These are phyloP conservation scores for human (Homo sapiens) DNA, from an alignment of 2,113 vertebrate species.

Conservation along the genomic window DNA sequence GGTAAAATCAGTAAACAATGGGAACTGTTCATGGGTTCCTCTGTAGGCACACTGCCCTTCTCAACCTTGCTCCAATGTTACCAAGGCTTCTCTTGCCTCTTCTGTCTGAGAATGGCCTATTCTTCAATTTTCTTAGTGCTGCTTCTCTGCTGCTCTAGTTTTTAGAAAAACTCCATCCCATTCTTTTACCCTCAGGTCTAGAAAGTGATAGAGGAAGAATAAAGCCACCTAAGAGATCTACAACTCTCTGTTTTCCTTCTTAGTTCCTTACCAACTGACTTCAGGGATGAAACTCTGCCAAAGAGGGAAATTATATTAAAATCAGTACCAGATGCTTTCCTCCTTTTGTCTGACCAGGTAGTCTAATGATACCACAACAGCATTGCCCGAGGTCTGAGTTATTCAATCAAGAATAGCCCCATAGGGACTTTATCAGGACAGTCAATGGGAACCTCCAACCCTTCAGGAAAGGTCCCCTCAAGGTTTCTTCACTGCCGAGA, in stretches of 20 bases:
- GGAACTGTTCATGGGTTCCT: background rate
- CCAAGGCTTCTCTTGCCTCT: background rate
- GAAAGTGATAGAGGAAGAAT: background rate
- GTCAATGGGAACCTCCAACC: background rate
- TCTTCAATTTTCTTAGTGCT: background rate
- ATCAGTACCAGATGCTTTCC: background rate
- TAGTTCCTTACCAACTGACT: background rate
- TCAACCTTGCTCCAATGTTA: background rate
- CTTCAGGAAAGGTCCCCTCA: background rate
- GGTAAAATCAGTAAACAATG: background rate
- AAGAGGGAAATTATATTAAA: background rate
- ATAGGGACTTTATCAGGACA: background rate
- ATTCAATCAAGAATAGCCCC: background rate
- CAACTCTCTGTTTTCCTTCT: background rate
- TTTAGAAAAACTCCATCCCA: background rate
- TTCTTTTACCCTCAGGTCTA: background rate
- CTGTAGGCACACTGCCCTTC: background rate
- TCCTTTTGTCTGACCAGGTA: background rate
- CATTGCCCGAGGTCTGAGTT: background rate
- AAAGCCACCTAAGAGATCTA: background rate
- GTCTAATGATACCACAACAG: background rate
- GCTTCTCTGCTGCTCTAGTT: background rate
- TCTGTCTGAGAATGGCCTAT: background rate
- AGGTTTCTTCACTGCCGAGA: background rate
- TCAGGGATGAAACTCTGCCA: background rate